Conservation (phyloP, 2,113 vertebrate genomes). For the Orientallactaga bullata region DNA sequence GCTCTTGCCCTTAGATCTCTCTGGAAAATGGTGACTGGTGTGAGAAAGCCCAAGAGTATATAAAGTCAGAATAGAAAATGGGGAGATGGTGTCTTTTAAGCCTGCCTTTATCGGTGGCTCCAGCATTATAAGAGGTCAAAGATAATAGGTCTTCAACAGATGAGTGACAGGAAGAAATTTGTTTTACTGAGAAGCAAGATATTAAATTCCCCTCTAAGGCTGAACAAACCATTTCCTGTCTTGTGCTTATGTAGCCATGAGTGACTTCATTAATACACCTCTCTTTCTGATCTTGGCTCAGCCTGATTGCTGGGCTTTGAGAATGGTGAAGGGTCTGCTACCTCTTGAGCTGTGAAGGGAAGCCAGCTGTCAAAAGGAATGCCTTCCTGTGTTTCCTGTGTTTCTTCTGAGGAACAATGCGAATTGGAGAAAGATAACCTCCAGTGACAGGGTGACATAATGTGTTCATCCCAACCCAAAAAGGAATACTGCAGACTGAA, state of each 20-base stretch:
- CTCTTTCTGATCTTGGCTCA: not conserved
- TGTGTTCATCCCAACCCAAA: not conserved
- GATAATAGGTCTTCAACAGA: not conserved
- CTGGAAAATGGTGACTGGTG: not conserved
- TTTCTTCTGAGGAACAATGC: conserved; percentile 73
- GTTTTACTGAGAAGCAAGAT: not conserved
- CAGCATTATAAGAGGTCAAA: not conserved
- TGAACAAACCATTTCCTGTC: not conserved
- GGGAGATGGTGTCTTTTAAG: not conserved
- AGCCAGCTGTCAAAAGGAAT: conserved; percentile 22
- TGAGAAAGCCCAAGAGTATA: not conserved
- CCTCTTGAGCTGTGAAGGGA: conserved; percentile 38
- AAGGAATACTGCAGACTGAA: conserved; percentile 27
- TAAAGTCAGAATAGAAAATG: not conserved
- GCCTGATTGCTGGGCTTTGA: conserved; percentile 30
- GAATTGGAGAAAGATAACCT: conserved; percentile 61
- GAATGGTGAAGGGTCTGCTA: not conserved
- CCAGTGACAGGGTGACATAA: conserved; percentile 44
- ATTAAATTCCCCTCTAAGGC: conserved; percentile 11
- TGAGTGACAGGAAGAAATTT: not conserved
- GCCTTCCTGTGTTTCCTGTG: conserved; percentile 76
- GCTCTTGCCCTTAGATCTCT: not conserved
- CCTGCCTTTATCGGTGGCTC: not conserved
- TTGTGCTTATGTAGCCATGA: not conserved
- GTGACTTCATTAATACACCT: not conserved